A percentile compares a stretch with the other conserved stretches of the same genome.
These are phyloP conservation scores for Scolopax rusticola DNA, from an alignment of 2,797 vertebrate species.

Conservation along the genomic window DNA sequence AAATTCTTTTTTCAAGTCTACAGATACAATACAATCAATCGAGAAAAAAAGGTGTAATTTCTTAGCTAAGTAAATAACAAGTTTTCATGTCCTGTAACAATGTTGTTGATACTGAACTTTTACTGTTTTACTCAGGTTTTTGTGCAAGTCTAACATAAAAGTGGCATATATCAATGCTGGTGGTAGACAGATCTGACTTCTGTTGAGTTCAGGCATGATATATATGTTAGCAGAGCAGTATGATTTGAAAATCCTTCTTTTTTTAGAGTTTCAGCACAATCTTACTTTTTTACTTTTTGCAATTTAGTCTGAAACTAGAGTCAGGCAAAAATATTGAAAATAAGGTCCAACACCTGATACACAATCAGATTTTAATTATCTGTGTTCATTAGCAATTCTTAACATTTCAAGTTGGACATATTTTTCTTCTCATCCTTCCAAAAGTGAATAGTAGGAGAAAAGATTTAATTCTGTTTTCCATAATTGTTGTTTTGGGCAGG, in stretches of 20 bases:
- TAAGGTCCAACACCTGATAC: not conserved
- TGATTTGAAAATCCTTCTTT: not conserved
- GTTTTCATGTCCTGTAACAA: not conserved
- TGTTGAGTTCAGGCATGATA: not conserved
- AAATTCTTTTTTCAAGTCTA: not conserved
- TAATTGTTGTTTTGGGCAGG: not conserved
- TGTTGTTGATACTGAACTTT: not conserved
- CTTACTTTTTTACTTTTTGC: not conserved
- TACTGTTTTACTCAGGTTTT: not conserved
- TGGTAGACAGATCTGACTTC: not conserved
- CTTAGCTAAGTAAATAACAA: not conserved
- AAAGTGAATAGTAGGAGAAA: not conserved
- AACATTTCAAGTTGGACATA: not conserved
- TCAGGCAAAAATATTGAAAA: not conserved
- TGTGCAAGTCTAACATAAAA: not conserved
- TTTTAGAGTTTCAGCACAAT: not conserved
- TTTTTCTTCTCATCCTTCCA: not conserved
- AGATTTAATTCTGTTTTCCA: not conserved
- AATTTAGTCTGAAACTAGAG: not conserved
- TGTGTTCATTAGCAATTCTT: not conserved
- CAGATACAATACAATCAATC: not conserved
- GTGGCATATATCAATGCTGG: fast-evolving
- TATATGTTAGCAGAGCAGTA: not conserved
- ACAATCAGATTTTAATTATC: not conserved
- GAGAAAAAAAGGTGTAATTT: not conserved